Evolutionary conservation across 2,888 invertebrate genomes (phyloP).

Genomic region (Dichetophora obliterata): DNA sequence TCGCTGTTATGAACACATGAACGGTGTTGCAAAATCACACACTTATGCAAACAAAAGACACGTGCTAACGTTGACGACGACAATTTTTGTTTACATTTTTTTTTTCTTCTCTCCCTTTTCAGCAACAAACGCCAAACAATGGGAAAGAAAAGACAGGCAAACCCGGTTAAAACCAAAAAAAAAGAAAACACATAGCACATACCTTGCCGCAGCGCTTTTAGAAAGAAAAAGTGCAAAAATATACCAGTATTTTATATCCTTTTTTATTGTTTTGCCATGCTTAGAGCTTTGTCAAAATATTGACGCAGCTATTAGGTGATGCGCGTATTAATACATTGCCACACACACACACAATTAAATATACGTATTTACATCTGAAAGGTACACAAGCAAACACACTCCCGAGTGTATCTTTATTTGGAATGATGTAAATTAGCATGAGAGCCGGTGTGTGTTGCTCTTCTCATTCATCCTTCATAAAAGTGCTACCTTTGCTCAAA

Average conservation of each 20-base stretch:
- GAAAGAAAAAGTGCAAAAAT: neutral
- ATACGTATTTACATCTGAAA: no score
- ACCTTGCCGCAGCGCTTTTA: neutral
- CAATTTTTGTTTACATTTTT: no score
- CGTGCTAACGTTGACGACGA: no score
- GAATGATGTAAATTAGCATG: neutral
- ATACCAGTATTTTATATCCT: neutral
- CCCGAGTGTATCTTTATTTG: neutral
- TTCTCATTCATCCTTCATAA: neutral
- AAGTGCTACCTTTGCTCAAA: neutral
- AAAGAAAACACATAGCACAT: no score
- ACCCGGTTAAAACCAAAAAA: no score
- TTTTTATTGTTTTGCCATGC: neutral
- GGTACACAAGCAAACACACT: neutral
- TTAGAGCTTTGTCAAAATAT: constrained; percentile 26
- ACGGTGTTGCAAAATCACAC: no score
- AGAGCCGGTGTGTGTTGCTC: neutral
- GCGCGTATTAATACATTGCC: constrained; percentile 14
- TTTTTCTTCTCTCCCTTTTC: no score
- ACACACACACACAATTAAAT: neutral
- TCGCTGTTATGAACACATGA: no score
- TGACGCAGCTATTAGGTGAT: constrained; percentile 16
- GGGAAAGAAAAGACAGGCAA: no score
- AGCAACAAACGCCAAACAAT: no score
- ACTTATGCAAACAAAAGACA: no score